Evolutionary conservation across 2,888 invertebrate species (phyloP), one percentile per base, ranked within the genome.

Genomic region (Serrognathus titanus): DNA sequence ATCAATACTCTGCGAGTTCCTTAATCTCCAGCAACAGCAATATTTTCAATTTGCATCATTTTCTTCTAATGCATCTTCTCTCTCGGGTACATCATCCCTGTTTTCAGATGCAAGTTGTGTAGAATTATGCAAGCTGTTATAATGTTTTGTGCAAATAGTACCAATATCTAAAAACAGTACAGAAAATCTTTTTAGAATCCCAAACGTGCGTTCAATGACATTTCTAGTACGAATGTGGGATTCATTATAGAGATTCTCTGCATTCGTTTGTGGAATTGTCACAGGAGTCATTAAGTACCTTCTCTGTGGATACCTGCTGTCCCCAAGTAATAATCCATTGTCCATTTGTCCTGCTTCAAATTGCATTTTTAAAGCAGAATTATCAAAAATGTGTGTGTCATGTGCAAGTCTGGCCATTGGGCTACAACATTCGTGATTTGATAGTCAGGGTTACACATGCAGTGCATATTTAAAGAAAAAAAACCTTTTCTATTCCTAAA

Each of bases 391-490:
- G 31, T 55, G 58, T 7, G 48, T 20, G 36, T 63, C 62, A 41
- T 64, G 59, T n/a, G 9, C 35, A 57, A 62, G 1, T 57, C 59
- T 39, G 60, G 56, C 62, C 63, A 64, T 11, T 57, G 51, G 45
- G 60, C 61, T 41, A 63, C 63, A 49, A 65, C 52, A 59, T 66
- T 52, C 3, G 51, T 35, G 31, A 69, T 63, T 49, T 58, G 60
- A 36, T 69, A 50, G 20, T 60, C 47, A 11, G 64, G 57, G 57
- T 69, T 61, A 38, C 55, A 62, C n/a, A 67, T 55, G 6, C n/a
- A n/a, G n/a, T n/a, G n/a, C n/a, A n/a, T n/a, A n/a, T n/a, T n/a
- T n/a, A n/a, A n/a, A n/a, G n/a, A n/a, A n/a, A n/a, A n/a, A n/a
- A n/a, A n/a, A n/a, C n/a, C n/a, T n/a, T n/a, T n/a, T n/a, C n/a